Conservation (phyloP, 2,113 vertebrate genomes). For the Dendropsophus ebraccatus region DNA sequence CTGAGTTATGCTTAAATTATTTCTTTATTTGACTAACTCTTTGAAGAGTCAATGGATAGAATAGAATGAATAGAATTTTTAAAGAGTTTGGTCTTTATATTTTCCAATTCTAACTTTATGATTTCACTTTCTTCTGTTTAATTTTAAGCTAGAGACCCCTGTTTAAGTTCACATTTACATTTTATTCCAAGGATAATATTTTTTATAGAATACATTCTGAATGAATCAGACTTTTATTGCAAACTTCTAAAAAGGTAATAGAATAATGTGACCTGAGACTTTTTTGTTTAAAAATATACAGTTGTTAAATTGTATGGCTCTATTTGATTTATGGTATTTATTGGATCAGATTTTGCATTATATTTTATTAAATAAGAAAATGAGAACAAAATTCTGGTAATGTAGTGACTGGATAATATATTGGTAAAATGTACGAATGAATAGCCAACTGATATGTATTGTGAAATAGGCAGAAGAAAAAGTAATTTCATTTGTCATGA, state of each 20-base stretch:
- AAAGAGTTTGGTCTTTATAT: not conserved
- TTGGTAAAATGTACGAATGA: conserved; percentile 57
- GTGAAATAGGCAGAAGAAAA: conserved; percentile 59
- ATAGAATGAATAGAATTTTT: no score
- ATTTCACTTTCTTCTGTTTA: not conserved
- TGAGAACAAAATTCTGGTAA: conserved; percentile 39
- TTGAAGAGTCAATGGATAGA: not conserved
- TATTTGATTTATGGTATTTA: conserved; percentile 16
- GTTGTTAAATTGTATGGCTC: conserved; percentile 4
- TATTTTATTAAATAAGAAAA: conserved; percentile 60
- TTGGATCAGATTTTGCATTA: conserved; percentile 12
- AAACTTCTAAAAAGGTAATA: not conserved
- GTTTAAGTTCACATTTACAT: not conserved
- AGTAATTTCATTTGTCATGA: conserved; percentile 63
- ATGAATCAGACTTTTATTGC: not conserved
- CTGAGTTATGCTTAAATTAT: not conserved
- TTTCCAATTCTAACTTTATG: not conserved
- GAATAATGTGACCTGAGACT: not conserved
- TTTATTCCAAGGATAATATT: not conserved
- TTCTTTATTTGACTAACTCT: not conserved
- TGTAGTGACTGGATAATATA: conserved; percentile 40
- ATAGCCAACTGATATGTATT: conserved; percentile 56
- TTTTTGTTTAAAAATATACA: not conserved
- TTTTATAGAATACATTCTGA: not conserved
- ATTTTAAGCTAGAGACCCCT: not conserved